Evolutionary conservation across 2,888 invertebrate genomes (phyloP), one percentile per base, ranked within the genome.

Genomic region (Zaprionus lineosus): DNA sequence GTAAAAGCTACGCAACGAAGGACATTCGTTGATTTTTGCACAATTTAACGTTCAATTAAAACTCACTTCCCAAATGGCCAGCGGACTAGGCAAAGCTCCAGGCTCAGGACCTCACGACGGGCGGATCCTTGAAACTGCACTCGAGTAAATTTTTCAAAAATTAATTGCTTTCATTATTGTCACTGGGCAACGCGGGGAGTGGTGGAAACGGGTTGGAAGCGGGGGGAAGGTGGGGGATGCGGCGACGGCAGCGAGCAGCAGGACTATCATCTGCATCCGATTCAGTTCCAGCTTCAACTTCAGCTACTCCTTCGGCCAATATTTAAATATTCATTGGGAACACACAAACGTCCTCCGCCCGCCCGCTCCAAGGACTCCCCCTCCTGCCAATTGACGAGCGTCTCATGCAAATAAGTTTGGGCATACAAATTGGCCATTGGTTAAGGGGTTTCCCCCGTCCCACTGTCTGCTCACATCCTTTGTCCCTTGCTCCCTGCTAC

Each of bases 391-490:
- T 47, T 74, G 59, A 62, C 68, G 73, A 67, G 73, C 68, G 52
- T 55, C 19, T 58, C 65, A 84, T 83, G 78, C 85, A 79, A 79
- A 79, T 85, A 75, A 72, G 84, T 75, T 84, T 74, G 79, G 73
- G 64, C 85, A 78, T 64, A 82, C 83, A 78, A 78, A 78, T 78
- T 78, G 78, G 83, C 78, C 72, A 84, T 74, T 62, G 52, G 74
- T 41, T 59, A 59, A 70, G 73, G 50, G 50, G 55, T 56, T 48
- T 72, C 3, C 18, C 39, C 18, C n/a, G 4, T 21, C n/a, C n/a
- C 8, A 34, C 33, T 8, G 14, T 40, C 14, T 19, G 12, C 36
- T 19, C 6, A 2, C 24, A 2, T 8, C 12, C 6, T 12, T 19
- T 14, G 16, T 31, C 9, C 6, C 37, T 28, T n/a, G 0, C 11